Evolutionary conservation across 2,113 vertebrate genomes (phyloP).

Genomic region (Irena cyanogastra): DNA sequence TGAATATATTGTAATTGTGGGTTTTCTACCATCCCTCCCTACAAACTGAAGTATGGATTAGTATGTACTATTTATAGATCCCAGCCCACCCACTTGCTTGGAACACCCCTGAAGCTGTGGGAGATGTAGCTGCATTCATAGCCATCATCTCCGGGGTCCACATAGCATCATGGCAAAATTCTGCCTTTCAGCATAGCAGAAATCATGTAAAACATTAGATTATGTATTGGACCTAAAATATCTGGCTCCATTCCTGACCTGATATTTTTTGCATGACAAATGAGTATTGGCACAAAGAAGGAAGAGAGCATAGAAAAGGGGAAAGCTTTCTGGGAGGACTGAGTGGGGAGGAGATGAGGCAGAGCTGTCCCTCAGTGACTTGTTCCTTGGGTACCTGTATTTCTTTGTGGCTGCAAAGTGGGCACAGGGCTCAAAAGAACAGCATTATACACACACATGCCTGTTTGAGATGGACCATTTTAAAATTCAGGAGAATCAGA

Average conservation of each 20-base stretch:
- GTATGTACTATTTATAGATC: not conserved
- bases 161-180: not conserved
- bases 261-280: not conserved
- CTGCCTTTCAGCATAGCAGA: not conserved
- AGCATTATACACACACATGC: not conserved
- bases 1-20: not conserved
- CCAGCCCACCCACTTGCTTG: not conserved
- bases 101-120: not conserved
- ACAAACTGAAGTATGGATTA: not conserved
- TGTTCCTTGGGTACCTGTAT: not conserved
- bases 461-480: not conserved
- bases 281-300: not conserved
- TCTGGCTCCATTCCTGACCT: not conserved
- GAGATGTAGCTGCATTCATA: not conserved
- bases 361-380: not conserved
- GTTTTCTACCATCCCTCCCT: not conserved
- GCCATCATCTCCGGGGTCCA: not conserved
- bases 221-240: not conserved
- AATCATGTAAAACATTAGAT: not conserved
- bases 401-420: not conserved
- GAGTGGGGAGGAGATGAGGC: not conserved
- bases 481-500: not conserved
- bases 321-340: not conserved
- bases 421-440: not conserved
- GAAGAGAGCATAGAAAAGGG: not conserved